Conservation (phyloP, 1,140 invertebrate genomes). For the Camponotus pennsylvanicus region DNA sequence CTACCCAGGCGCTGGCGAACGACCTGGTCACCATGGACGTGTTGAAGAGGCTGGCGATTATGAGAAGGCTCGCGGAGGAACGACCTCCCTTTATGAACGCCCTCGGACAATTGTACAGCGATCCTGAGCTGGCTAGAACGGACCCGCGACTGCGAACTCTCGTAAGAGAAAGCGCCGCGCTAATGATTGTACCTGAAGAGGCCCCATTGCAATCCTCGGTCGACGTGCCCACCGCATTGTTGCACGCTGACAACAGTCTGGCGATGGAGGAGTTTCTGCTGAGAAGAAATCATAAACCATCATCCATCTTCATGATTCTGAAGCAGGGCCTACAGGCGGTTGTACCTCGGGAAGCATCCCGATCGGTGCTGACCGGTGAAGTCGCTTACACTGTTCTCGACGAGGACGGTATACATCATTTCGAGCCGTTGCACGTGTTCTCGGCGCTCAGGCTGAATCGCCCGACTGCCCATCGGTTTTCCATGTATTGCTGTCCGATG, state of each 20-base stretch:
- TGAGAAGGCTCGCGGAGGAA: slow-evolving; percentile 90
- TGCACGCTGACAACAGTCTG: slow-evolving; percentile 89
- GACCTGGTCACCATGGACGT: slow-evolving; percentile 89
- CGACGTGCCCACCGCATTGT: slow-evolving; percentile 89
- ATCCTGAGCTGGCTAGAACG: slow-evolving; percentile 89
- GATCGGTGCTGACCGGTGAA: slow-evolving; percentile 91
- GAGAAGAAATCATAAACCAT: slow-evolving; percentile 87
- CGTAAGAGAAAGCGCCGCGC: slow-evolving; percentile 90
- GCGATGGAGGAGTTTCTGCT: slow-evolving; percentile 92
- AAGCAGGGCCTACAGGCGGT: slow-evolving; percentile 92
- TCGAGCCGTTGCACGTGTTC: slow-evolving; percentile 92
- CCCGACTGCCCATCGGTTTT: slow-evolving; percentile 88
- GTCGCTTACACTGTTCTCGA: slow-evolving; percentile 92
- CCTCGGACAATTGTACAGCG: slow-evolving; percentile 88
- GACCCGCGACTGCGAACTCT: slow-evolving; percentile 90
- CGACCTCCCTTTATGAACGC: slow-evolving; percentile 88
- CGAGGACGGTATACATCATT: slow-evolving; percentile 91
- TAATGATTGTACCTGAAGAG: slow-evolving; percentile 90
- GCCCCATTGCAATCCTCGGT: slow-evolving; percentile 88
- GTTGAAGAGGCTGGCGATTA: slow-evolving; percentile 90
- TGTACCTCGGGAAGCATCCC: slow-evolving; percentile 91
- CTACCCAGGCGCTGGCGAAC: slow-evolving; percentile 86
- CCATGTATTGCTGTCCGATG: slow-evolving; percentile 89
- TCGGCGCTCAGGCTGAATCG: slow-evolving; percentile 89
- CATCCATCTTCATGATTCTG: slow-evolving; percentile 90